Evolutionary conservation across 2,113 vertebrate genomes (phyloP), one percentile per base, ranked within the genome.

Genomic region (Pelvicachromis taeniatus): DNA sequence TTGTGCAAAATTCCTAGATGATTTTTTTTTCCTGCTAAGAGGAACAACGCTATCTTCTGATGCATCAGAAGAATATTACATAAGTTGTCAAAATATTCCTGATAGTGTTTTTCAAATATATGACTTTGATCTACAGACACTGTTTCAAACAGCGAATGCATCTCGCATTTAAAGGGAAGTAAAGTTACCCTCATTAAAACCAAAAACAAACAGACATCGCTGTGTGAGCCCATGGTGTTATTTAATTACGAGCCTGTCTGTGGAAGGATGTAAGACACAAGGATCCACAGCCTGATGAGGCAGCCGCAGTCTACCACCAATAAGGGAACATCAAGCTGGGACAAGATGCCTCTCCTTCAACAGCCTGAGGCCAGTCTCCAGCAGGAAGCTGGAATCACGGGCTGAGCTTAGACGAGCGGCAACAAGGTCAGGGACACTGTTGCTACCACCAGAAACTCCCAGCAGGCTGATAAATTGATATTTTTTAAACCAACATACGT

Each of bases 281-380:
- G 54, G 50, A 48, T 35, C 81, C 70, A 65, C 55, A 77, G 84
- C 73, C 82, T 65, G 54, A 50, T 35, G 80, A 38, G 53, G 81
- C 61, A 29, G 61, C 52, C n/a, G 10, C 68, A 11, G 38, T 63
- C 59, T 38, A 38, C 33, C 33, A 63, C 59, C 59, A 40, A 65
- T 23, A 40, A 40, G 61, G 11, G 61, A 35, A 35, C 84, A 33
- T 77, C 79, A 79, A 79, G 86, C 84, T 82, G 70, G 55, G 77
- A 88, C 33, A 42, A 55, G 70, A 65, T 55, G 50, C 53, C 73
- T 80, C 81, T 79, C 65, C 33, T 83, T 77, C 77, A 83, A 79
- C 84, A 86, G 87, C 89, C 89, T 4, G 33, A 85, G 85, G 87
- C 84, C 31, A 31, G 16, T 35, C 56, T 80, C 75, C 82, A 87